Base-by-base conservation (phyloP, 2,888 invertebrate species). In the Euplagia quadripunctaria region DNA sequence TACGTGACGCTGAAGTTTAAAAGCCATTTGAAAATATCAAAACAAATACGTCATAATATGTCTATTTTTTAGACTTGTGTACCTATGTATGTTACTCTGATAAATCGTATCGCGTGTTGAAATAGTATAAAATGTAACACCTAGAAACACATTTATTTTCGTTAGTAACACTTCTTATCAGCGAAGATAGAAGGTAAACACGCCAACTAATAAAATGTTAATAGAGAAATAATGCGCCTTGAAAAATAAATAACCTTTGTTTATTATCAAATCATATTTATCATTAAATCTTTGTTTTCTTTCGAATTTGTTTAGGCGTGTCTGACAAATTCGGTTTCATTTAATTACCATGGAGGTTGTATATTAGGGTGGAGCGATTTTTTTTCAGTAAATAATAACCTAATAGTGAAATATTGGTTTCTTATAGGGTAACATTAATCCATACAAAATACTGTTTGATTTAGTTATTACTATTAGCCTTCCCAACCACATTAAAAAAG, bases 121-220 rank as follows among this genome's bases (percentile, higher is more conserved):
- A 88, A 89, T 90, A 92, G 91, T 92, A 94, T 94, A 92, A 94
- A 94, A 92, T 89, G 87, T 89, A 91, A 91, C 93, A 93, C 92
- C 93, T 90, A 89, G 86, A 83, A 82, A 90, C 90, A 90, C 92
- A 93, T 94, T 94, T 91, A 89, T 94, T 92, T 93, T 94, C 90
- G 93, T 94, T 94, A 92, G 88, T 84, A 90, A 89, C 82, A 90
- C 87, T 90, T 91, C 89, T 91, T 91, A 91, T 93, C 91, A 91
- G 89, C 80, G 84, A 82, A 90, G 92, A 93, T 93, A 91, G 93
- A 86, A 85, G 86, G 85, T 78, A 89, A 89, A 88, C 94, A 94
- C 94, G 94, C 92, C 79, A 92, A 76, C 85, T 88, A 90, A 92
- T 92, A 90, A 91, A 91, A 88, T 87, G 87, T 85, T 91, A 90